A percentile compares a stretch with the other conserved stretches of the same genome.
phyloP scores from a whole-genome alignment of 2,113 vertebrate species.

The Halichoeres trimaculatus region DNA sequence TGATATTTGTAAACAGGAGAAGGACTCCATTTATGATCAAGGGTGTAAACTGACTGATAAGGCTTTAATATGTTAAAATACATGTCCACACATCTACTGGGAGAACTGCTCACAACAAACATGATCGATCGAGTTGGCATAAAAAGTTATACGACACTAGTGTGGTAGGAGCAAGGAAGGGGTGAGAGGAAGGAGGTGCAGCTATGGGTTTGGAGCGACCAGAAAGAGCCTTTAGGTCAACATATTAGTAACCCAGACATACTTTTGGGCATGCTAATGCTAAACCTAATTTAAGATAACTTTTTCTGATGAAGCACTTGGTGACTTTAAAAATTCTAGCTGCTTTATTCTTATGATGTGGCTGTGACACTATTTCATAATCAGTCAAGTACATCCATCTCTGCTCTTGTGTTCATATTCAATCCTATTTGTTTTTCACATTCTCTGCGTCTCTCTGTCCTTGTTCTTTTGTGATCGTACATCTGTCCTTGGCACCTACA shows the following conservation, averaged over 20 bases:
- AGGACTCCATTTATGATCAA: not conserved
- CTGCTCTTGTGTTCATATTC: no score
- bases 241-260: conserved; percentile 17
- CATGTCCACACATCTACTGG: not conserved
- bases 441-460: no score
- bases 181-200: conserved; percentile 1
- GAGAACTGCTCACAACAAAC: conserved; percentile 44
- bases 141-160: conserved; percentile 34
- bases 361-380: no score
- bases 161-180: not conserved
- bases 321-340: no score
- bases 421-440: no score
- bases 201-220: conserved; percentile 20
- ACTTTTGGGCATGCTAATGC: conserved; percentile 16
- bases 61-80: conserved; percentile 12
- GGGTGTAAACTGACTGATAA: not conserved
- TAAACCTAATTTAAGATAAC: no score
- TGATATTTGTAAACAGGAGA: conserved; percentile 9
- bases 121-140: conserved; percentile 20
- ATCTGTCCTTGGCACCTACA: no score
- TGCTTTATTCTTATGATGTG: no score
- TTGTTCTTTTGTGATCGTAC: no score
- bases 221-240: conserved; percentile 4
- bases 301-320: no score
- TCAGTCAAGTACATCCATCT: no score